Evolutionary conservation across 2,113 vertebrate species (phyloP).

Genomic region (Nesospiza acunhae): DNA sequence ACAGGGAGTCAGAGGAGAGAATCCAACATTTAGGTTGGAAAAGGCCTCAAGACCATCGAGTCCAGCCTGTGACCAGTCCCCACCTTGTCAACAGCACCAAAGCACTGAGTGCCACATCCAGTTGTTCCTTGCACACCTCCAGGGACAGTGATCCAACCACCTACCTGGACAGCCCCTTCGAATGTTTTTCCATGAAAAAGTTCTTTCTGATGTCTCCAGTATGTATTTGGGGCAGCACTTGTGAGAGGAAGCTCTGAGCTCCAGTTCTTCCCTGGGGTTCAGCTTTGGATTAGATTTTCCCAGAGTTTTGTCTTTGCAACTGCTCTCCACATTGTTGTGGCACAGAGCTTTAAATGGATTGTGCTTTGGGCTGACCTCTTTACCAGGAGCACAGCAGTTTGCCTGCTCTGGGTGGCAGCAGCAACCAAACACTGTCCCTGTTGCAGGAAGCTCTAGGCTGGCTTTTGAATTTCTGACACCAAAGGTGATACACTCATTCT

Average conservation of each 20-base stretch:
- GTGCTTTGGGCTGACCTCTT: not conserved
- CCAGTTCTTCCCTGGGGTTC: not conserved
- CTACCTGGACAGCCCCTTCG: not conserved
- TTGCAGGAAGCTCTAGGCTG: not conserved
- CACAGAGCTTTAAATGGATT: not conserved
- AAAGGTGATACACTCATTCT: not conserved
- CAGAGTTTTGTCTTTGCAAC: not conserved
- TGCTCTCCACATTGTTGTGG: not conserved
- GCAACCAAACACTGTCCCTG: not conserved
- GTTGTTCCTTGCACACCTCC: not conserved
- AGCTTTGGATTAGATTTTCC: not conserved
- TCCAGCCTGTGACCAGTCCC: not conserved
- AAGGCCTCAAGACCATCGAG: not conserved
- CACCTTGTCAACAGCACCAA: not conserved
- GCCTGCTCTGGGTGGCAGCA: not conserved
- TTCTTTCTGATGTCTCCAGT: not conserved
- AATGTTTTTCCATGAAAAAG: not conserved
- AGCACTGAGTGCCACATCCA: not conserved
- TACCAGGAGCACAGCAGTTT: not conserved
- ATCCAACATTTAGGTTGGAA: not conserved
- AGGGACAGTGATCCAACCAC: too few relatives aligned
- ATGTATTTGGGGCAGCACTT: not conserved
- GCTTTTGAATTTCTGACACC: not conserved
- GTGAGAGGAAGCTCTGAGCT: not conserved
- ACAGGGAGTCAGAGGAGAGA: accelerated